A percentile compares a stretch with the other conserved stretches of the same genome.
These are phyloP conservation scores for Philopotamus ludificatus DNA, from an alignment of 1,140 invertebrate genomes.

Conservation along the genomic window DNA sequence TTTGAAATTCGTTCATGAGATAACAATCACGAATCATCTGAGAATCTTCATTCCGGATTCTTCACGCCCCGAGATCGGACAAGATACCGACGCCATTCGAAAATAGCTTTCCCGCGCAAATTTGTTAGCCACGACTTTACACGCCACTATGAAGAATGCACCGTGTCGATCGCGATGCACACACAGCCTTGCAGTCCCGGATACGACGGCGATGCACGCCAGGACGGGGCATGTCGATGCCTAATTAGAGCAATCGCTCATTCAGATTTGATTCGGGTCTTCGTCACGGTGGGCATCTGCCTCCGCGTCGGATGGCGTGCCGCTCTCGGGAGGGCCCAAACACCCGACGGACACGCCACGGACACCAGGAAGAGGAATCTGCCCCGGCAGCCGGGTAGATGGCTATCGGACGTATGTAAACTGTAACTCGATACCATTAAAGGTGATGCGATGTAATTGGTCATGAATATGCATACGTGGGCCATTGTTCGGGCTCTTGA, in stretches of 20 bases:
- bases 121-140: no score
- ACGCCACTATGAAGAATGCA: no score
- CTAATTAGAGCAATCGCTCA: conserved; percentile 30
- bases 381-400: conserved; percentile 29
- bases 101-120: no score
- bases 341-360: conserved; percentile 27
- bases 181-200: not conserved
- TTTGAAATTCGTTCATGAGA: no score
- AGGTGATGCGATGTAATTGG: conserved; percentile 24
- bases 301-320: not conserved
- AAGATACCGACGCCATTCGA: no score
- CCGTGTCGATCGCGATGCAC: not conserved
- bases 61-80: no score
- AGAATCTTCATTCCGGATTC: no score
- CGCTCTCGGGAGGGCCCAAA: not conserved
- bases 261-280: conserved; percentile 24
- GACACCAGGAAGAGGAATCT: conserved; percentile 8
- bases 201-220: conserved; percentile 6
- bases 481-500: conserved; percentile 23
- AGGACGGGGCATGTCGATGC: conserved; percentile 10
- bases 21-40: no score
- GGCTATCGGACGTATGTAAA: conserved; percentile 29
- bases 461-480: conserved; percentile 34
- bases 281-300: conserved; percentile 12
- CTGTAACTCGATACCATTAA: conserved; percentile 22